phyloP scores from a whole-genome alignment of 2,113 vertebrate species.

The Semicossyphus pulcher region DNA sequence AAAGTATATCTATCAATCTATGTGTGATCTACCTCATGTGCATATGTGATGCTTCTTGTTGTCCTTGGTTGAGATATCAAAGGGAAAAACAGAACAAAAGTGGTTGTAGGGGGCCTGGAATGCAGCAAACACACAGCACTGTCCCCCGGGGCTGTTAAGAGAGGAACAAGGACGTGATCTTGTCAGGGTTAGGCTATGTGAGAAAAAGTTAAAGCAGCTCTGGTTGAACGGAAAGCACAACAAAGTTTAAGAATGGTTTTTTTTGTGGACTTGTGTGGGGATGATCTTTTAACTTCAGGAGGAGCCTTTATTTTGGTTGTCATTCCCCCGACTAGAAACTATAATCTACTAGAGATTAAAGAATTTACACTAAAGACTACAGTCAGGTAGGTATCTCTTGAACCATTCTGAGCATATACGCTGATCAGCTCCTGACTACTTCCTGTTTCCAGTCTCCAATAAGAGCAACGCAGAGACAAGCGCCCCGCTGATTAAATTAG shows the following conservation, averaged over 20 bases:
- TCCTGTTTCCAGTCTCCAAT: conserved; percentile 44
- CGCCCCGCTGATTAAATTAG: conserved; percentile 63
- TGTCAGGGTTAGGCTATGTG: conserved; percentile 40
- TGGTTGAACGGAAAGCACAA: background rate
- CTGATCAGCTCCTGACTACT: conserved; percentile 29
- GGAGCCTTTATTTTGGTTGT: conserved; percentile 9
- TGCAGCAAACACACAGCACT: conserved; percentile 56
- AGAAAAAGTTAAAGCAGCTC: conserved; percentile 27
- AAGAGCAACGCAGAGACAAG: conserved; percentile 41
- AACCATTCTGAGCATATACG: background rate
- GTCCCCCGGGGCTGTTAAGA: conserved; percentile 44
- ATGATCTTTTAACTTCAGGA: background rate
- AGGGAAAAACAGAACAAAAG: conserved; percentile 57
- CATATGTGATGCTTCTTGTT: conserved; percentile 42
- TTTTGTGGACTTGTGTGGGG: too few species aligned
- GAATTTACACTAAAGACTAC: background rate
- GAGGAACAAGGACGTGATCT: conserved; percentile 65
- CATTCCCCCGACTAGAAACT: background rate
- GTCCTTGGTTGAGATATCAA: conserved; percentile 63
- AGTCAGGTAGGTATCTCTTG: background rate
- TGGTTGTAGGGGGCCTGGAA: conserved; percentile 61
- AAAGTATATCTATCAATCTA: conserved; percentile 14
- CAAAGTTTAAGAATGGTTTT: background rate
- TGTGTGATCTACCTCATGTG: conserved; percentile 39
- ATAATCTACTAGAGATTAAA: background rate